These are phyloP conservation scores for Taenaris catops DNA, from an alignment of 2,888 invertebrate species.

Conservation along the genomic window DNA sequence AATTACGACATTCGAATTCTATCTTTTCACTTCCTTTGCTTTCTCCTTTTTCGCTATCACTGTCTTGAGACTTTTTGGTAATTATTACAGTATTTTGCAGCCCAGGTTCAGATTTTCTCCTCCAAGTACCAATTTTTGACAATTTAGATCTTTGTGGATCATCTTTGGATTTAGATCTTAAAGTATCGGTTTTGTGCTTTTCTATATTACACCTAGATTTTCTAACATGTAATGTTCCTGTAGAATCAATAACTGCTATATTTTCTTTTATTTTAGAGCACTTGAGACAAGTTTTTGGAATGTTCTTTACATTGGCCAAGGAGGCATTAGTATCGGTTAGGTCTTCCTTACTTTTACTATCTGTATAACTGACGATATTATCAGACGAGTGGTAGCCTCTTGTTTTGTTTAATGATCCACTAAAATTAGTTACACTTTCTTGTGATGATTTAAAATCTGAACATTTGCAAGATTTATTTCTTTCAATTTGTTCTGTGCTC, in stretches of 20 bases:
- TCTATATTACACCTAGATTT: conserved; percentile 55
- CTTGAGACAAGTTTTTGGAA: conserved; percentile 68
- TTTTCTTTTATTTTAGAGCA: conserved; percentile 75
- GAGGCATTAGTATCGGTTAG: conserved; percentile 52
- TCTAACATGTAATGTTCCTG: conserved; percentile 43
- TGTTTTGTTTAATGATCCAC: conserved; percentile 55
- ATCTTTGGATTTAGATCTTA: conserved; percentile 72
- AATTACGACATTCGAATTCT: conserved; percentile 69
- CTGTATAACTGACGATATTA: conserved; percentile 61
- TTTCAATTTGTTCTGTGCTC: conserved; percentile 57
- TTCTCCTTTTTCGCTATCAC: conserved; percentile 53
- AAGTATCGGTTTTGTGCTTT: conserved; percentile 57
- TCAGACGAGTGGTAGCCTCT: conserved; percentile 70
- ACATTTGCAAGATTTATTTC: conserved; percentile 60
- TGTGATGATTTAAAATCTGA: conserved; percentile 69
- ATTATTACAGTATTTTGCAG: conserved; percentile 62
- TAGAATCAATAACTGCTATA: conserved; percentile 55
- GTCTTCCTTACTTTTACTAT: conserved; percentile 58
- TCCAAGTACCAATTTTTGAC: conserved; percentile 82
- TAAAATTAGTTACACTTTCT: conserved; percentile 62
- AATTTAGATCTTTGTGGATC: conserved; percentile 69
- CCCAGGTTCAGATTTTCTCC: conserved; percentile 87
- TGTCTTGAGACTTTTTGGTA: conserved; percentile 54
- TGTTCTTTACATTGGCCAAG: conserved; percentile 47
- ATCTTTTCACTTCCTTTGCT: conserved; percentile 59